Evolutionary conservation across 2,888 invertebrate genomes (phyloP).

Genomic region (Diaperis boleti): DNA sequence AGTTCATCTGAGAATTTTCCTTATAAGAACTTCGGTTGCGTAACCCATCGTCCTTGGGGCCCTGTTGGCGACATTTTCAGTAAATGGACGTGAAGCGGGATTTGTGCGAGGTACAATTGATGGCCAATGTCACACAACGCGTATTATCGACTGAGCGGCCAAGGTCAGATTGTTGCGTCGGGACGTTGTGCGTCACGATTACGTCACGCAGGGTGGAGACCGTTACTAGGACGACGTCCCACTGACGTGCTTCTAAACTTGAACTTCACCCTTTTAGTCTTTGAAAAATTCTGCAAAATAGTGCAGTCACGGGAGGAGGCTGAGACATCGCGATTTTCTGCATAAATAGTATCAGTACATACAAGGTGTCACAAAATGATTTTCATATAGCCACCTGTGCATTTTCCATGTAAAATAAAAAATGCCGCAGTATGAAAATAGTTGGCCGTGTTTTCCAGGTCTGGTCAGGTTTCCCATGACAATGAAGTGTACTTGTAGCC

Average conservation of each 20-base stretch:
- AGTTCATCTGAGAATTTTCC: not conserved
- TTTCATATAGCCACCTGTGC: no score
- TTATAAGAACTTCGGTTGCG: not conserved
- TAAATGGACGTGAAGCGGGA: slow-evolving; percentile 11
- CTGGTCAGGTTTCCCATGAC: no score
- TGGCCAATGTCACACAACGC: slow-evolving; percentile 51
- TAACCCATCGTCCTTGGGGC: slow-evolving; percentile 8
- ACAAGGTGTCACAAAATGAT: no score
- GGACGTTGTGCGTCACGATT: slow-evolving; percentile 60
- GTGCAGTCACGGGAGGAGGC: no score
- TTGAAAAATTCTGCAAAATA: slow-evolving; percentile 11
- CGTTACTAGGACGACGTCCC: slow-evolving; percentile 59
- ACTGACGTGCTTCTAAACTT: slow-evolving; percentile 54
- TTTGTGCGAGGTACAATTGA: slow-evolving; percentile 41
- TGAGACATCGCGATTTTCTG: no score
- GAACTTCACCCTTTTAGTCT: slow-evolving; percentile 48
- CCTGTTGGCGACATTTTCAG: slow-evolving; percentile 14
- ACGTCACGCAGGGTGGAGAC: slow-evolving; percentile 63
- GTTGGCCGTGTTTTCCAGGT: no score
- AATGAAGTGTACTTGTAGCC: no score
- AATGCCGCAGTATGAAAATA: no score
- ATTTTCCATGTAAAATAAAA: no score
- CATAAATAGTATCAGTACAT: no score
- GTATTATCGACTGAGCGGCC: slow-evolving; percentile 53
- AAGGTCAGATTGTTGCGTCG: slow-evolving; percentile 62